A percentile compares a stretch with the other conserved stretches of the same genome.
These are phyloP conservation scores for Gavia stellata DNA, from an alignment of 2,113 vertebrate species.

Conservation along the genomic window DNA sequence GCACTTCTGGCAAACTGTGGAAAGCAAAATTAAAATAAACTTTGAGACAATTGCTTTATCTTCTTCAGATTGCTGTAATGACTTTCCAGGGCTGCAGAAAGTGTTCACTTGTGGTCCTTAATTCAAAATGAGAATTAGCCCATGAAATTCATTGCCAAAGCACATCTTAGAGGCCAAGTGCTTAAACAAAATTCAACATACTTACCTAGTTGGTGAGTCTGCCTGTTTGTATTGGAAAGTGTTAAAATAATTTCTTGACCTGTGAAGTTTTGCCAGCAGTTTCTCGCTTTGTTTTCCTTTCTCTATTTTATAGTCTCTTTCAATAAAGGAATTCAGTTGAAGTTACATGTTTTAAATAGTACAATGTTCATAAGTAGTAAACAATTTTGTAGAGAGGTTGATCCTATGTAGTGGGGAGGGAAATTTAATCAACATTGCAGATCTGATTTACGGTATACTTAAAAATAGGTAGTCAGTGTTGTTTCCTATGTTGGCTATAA, in stretches of 20 bases:
- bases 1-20: conserved; percentile 57
- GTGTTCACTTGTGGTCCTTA: conserved; percentile 41
- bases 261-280: not conserved
- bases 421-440: not conserved
- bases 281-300: not conserved
- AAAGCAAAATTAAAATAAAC: conserved; percentile 63
- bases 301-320: not conserved
- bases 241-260: not conserved
- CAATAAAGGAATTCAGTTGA: not conserved
- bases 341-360: not conserved
- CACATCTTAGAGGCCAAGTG: not conserved
- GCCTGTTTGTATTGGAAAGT: not conserved
- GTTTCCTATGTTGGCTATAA: conserved; percentile 3
- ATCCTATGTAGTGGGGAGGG: not conserved
- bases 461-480: conserved; percentile 8
- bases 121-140: conserved; percentile 26
- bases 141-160: not conserved
- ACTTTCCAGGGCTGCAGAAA: conserved; percentile 44
- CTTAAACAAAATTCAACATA: not conserved
- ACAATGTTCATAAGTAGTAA: not conserved
- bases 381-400: not conserved
- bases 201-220: not conserved
- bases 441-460: not conserved
- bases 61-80: conserved; percentile 28
- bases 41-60: conserved; percentile 63